Base-by-base conservation (phyloP, 2,797 vertebrate species). In the Halcyon badia region DNA sequence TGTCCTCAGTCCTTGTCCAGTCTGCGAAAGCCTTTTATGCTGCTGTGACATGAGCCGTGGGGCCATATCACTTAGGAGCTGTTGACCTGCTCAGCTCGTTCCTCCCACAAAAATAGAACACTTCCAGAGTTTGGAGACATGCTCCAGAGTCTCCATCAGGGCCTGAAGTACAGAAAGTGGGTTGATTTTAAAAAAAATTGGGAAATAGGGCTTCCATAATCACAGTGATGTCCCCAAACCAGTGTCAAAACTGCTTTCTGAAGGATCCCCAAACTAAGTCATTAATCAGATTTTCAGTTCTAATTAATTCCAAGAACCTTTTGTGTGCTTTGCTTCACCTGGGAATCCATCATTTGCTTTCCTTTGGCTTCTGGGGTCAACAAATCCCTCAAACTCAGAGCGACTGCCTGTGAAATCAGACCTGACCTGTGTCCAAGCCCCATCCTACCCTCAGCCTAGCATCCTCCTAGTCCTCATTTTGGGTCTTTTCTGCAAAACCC, bases 301-400 rank as follows among this genome's bases (percentile, higher is more conserved):
- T 94, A 90, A 95, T 94, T 93, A 93, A 92, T 94, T 95, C 83
- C 52, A 46, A 90, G 83, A 91, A 86, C 77, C 39, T 96, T 95
- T 90, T 76, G 22, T 79, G 35, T 90, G 54, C 37, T 90, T 86
- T 90, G 22, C 37, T 84, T 90, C 85, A 52, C 68, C 39, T 94
- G 85, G 42, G 80, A 94, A 91, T 91, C 70, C 22, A 51, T 16
- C 0, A 0, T 76, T 91, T n/a, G 15, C 71, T 87, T 96, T 88
- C 30, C 41, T 93, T 83, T 28, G 19, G 44, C 28, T 87, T 87
- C 78, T 82, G 44, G 28, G 58, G 12, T 84, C 61, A 78, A 42
- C 7, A 92, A 57, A 86, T 89, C 37, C 60, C 65, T 86, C 35
- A 68, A 52, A 86, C 31, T 84, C 3, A 0, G 19, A 22, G 33